Conservation (phyloP, 2,113 vertebrate genomes). For the Canis aureus region DNA sequence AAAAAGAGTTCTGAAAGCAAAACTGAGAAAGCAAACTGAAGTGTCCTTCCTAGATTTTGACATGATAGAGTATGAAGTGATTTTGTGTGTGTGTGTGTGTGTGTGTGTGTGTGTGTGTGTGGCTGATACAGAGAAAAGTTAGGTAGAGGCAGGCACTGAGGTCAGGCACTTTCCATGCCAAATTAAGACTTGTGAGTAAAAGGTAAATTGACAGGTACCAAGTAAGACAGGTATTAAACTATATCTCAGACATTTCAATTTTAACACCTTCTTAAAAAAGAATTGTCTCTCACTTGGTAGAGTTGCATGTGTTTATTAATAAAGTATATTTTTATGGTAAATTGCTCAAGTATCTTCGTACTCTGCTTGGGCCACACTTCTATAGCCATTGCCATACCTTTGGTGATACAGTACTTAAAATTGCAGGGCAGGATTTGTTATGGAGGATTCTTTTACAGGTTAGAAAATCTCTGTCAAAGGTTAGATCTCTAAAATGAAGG, state of each 20-base stretch:
- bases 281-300: not conserved
- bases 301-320: not conserved
- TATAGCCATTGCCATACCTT: not conserved
- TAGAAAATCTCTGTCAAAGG: not conserved
- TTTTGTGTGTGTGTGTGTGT: no score
- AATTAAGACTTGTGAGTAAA: slow-evolving; percentile 9
- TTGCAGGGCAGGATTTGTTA: not conserved
- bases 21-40: not conserved
- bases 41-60: not conserved
- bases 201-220: not conserved
- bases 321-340: slow-evolving; percentile 11
- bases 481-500: not conserved
- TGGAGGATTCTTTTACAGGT: not conserved
- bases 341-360: not conserved
- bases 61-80: not conserved
- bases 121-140: not conserved
- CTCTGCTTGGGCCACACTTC: not conserved
- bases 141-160: not conserved
- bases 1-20: slow-evolving; percentile 29
- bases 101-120: no score
- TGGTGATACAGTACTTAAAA: not conserved
- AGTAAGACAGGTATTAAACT: not conserved
- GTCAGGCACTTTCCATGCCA: not conserved
- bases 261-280: not conserved
- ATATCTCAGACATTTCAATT: not conserved